These are phyloP conservation scores for Sebastes minor DNA, from an alignment of 2,797 vertebrate genomes.

Conservation along the genomic window DNA sequence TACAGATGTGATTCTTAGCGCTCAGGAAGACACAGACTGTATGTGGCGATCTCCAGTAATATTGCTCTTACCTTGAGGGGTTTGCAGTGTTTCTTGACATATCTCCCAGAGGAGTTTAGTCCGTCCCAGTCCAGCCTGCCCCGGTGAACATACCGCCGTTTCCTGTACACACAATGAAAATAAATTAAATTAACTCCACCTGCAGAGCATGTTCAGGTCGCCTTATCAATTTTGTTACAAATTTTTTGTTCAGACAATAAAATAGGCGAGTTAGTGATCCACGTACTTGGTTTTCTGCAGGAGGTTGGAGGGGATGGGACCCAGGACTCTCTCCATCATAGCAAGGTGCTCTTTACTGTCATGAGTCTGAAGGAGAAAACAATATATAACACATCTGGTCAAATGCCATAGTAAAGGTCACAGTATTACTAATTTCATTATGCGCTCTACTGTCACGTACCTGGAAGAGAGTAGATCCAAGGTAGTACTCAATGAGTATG, in stretches of 20 bases:
- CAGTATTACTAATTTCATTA: neutral
- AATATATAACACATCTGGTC: neutral
- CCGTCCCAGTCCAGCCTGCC: constrained; percentile 88
- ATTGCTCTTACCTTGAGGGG: constrained; percentile 85
- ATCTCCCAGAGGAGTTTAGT: constrained; percentile 85
- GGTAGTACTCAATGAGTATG: constrained; percentile 90
- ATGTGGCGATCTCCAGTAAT: neutral
- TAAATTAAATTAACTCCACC: neutral
- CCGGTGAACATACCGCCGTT: constrained; percentile 84
- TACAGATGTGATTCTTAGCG: neutral
- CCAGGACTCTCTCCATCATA: constrained; percentile 97
- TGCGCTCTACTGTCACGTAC: constrained; percentile 60
- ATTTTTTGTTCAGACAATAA: neutral
- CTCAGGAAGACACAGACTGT: neutral
- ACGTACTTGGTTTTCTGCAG: constrained; percentile 88
- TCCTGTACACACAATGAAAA: constrained; percentile 72
- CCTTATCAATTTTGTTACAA: neutral
- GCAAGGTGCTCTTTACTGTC: constrained; percentile 95
- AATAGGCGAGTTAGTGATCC: neutral
- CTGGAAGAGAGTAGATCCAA: constrained; percentile 92
- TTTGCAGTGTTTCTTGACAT: constrained; percentile 86
- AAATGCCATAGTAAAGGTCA: neutral
- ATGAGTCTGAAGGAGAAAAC: constrained; percentile 80
- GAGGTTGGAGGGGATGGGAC: constrained; percentile 86
- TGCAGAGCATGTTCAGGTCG: neutral